phyloP scores from a whole-genome alignment of 2,888 invertebrate species.

The Mellilla xanthometata region DNA sequence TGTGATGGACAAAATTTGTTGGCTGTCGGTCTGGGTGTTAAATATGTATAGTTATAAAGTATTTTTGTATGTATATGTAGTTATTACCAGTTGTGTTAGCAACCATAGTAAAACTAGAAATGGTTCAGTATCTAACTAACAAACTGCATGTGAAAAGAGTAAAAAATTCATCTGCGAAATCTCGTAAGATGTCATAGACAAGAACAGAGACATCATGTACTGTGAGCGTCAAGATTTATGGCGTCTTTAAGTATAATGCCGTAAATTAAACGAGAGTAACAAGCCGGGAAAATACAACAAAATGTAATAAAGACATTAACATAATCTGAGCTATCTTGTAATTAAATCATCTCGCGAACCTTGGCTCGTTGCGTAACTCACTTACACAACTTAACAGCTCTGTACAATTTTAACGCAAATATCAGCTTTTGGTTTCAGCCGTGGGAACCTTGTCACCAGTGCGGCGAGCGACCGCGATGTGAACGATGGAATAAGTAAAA shows the following conservation, averaged over 20 bases:
- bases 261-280: constrained; percentile 5
- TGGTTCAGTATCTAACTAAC: too few species aligned
- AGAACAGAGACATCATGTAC: not conserved
- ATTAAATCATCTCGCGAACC: constrained; percentile 17
- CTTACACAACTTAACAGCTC: constrained; percentile 13
- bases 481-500: constrained; percentile 30
- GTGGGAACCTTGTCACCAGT: constrained; percentile 30
- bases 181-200: too few species aligned
- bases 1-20: too few species aligned
- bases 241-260: constrained; percentile 1
- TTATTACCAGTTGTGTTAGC: too few species aligned
- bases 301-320: constrained; percentile 24
- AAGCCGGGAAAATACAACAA: constrained; percentile 16
- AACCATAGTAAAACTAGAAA: too few species aligned
- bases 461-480: constrained; percentile 13
- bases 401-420: constrained; percentile 12
- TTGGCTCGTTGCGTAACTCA: constrained; percentile 13
- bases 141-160: too few species aligned
- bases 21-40: too few species aligned
- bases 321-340: constrained; percentile 15
- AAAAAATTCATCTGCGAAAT: too few species aligned
- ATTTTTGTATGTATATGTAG: too few species aligned
- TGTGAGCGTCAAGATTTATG: constrained; percentile 7
- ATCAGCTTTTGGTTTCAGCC: constrained; percentile 29
- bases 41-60: too few species aligned